phyloP scores from a whole-genome alignment of 2,113 vertebrate genomes.

The Anolis sagrei region DNA sequence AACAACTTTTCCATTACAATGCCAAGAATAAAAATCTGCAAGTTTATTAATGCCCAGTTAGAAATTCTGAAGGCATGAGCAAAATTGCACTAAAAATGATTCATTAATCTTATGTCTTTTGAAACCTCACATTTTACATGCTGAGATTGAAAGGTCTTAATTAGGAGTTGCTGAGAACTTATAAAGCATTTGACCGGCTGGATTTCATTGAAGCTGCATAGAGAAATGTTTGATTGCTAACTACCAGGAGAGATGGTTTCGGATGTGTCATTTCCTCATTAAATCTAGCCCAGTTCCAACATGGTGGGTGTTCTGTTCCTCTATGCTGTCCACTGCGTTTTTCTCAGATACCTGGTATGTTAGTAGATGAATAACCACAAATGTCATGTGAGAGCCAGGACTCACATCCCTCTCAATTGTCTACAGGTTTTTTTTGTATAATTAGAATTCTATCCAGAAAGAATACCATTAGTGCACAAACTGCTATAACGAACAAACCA shows the following conservation, averaged over 20 bases:
- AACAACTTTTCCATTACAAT: not conserved
- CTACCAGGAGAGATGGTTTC: not conserved
- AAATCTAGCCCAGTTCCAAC: conserved; percentile 12
- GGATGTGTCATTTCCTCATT: conserved; percentile 26
- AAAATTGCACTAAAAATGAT: conserved; percentile 27
- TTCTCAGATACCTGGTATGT: conserved; percentile 11
- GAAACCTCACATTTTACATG: conserved; percentile 26
- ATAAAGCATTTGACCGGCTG: conserved; percentile 15
- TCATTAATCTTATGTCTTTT: conserved; percentile 27
- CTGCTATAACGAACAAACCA: not conserved
- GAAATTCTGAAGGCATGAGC: conserved; percentile 1
- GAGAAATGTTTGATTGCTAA: conserved; percentile 23
- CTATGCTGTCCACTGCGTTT: not conserved
- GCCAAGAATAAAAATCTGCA: not conserved
- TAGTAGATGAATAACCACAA: not conserved
- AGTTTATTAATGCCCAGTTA: conserved; percentile 1
- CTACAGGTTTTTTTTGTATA: not conserved
- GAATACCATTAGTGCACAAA: not conserved
- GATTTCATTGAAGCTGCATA: conserved; percentile 18
- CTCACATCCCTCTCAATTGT: not conserved
- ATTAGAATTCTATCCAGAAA: not conserved
- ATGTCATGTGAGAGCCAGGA: not conserved
- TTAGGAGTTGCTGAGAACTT: conserved; percentile 33
- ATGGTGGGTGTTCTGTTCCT: not conserved
- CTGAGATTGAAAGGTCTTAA: conserved; percentile 27